phyloP scores from a whole-genome alignment of 2,888 invertebrate genomes.

The Standfussiana lucernea region DNA sequence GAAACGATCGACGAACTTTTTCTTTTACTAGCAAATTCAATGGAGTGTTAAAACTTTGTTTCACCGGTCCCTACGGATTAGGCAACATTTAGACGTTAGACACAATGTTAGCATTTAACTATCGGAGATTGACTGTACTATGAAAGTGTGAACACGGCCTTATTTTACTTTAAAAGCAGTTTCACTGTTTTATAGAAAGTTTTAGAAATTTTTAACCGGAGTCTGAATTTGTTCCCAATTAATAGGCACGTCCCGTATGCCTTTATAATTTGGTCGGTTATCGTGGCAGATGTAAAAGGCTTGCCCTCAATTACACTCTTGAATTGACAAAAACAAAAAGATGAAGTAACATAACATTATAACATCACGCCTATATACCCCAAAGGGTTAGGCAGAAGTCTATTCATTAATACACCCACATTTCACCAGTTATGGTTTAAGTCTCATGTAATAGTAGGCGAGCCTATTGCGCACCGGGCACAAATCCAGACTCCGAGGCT shows the following conservation, averaged over 20 bases:
- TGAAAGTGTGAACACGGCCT: slow-evolving; percentile 21
- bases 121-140: slow-evolving; percentile 44
- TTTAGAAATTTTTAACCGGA: neutral
- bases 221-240: neutral
- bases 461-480: no score
- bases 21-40: neutral
- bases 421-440: no score
- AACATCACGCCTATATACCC: no score
- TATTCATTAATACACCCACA: no score
- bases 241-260: neutral
- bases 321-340: no score
- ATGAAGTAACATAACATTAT: no score
- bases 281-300: neutral
- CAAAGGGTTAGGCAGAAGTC: no score
- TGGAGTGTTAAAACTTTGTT: slow-evolving; percentile 49
- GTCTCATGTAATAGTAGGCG: no score
- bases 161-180: no score
- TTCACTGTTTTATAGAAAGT: neutral
- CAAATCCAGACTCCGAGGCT: no score
- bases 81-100: slow-evolving; percentile 58
- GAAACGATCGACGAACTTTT: neutral
- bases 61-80: slow-evolving; percentile 49
- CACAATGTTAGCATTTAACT: slow-evolving; percentile 59
- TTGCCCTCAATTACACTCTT: neutral
- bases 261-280: neutral